phyloP scores from a whole-genome alignment of 1,140 invertebrate species.

The Temnothorax nylanderi region DNA sequence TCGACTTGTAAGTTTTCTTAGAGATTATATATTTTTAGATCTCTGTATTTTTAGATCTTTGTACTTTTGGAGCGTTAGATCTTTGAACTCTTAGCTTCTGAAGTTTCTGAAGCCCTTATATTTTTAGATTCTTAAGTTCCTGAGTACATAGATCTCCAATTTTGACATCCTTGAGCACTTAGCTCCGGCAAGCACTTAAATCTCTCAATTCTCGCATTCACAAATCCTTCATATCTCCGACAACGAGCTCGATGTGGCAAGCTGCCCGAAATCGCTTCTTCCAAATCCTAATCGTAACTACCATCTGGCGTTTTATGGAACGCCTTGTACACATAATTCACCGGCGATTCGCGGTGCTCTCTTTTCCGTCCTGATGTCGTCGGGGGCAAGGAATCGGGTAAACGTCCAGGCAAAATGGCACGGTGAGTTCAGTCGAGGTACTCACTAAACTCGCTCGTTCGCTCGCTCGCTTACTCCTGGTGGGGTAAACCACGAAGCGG shows the following conservation, averaged over 20 bases:
- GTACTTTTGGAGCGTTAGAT: not conserved
- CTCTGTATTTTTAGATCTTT: not conserved
- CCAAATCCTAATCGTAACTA: not conserved
- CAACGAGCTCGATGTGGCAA: not conserved
- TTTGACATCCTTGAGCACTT: conserved; percentile 4
- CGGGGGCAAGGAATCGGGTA: conserved; percentile 18
- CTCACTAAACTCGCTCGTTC: conserved; percentile 34
- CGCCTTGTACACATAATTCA: conserved; percentile 49
- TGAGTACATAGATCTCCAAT: not conserved
- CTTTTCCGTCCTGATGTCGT: conserved; percentile 34
- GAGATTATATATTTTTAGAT: not conserved
- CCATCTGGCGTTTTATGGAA: conserved; percentile 24
- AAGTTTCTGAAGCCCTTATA: conserved; percentile 5
- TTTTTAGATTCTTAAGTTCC: conserved; percentile 39
- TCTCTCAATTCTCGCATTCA: conserved; percentile 3
- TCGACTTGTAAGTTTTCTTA: not conserved
- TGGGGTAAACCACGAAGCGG: conserved; percentile 75
- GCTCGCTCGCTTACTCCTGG: conserved; percentile 64
- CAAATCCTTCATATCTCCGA: not conserved
- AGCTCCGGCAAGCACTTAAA: conserved; percentile 14
- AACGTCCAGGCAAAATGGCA: conserved; percentile 57
- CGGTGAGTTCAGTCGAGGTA: conserved; percentile 31
- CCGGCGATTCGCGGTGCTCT: conserved; percentile 23
- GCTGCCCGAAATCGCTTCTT: not conserved
- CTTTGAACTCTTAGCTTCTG: not conserved